Evolutionary conservation across 2,888 invertebrate species (phyloP), one percentile per base, ranked within the genome.

Genomic region (Beris morrisii): DNA sequence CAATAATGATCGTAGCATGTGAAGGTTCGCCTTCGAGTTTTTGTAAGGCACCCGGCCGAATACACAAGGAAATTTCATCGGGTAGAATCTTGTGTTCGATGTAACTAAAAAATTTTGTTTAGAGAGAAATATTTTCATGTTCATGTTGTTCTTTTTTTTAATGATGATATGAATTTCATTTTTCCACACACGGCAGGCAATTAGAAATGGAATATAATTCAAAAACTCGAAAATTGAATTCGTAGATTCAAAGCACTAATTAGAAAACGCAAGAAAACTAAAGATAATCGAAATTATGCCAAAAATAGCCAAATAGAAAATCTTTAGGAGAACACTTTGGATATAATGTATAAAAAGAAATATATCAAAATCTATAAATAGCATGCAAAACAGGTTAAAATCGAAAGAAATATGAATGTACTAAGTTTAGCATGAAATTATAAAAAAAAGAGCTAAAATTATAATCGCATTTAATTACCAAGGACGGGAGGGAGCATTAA

Each of bases 41-140:
- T 75, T 84, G 83, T 73, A 84, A 79, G 68, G 84, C 83, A 65
- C 86, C 88, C 63, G 89, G 88, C 76, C 86, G 85, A 74, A 90
- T 88, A 75, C 88, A 86, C 85, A 89, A 86, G 74, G 84, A 84
- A 76, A 89, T 87, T 80, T 89, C 87, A 81, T 89, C 85, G 59
- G 86, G 84, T 67, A 86, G 87, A 74, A 87, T 85, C 69, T 86
- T 87, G 74, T 88, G 86, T 75, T 88, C 86, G 73, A 88, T 85
- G 77, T 86, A 89, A 73, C 90, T 89, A 78, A 71, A 82, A 79
- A 77, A 70, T 66, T 53, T 77, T 38, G 38, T 38, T 22, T 22
- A 22, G 22, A 22, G 38, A 38, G 38, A 38, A 38, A 38, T 64
- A 65, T 70, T 56, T 38, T 38, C 38, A 38, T 38, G 38, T 38